Conservation (phyloP, 2,797 vertebrate species). For the Sebastolobus altivelis region DNA sequence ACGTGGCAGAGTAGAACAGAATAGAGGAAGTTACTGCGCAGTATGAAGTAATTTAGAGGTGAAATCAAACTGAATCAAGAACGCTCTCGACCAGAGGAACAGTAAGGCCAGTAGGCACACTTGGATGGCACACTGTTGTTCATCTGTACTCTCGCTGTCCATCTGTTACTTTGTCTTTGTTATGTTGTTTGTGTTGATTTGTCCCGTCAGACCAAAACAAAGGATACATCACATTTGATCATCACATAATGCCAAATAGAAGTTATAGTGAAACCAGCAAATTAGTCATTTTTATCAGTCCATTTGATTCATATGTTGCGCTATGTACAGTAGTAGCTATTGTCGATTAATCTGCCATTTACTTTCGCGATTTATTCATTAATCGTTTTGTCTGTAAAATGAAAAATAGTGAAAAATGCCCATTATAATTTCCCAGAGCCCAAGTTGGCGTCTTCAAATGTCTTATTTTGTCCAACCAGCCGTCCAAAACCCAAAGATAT, state of each 20-base stretch:
- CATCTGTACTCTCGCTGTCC: constrained; percentile 51
- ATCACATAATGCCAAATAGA: neutral
- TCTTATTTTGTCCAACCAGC: neutral
- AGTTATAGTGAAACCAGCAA: neutral
- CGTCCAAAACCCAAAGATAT: neutral
- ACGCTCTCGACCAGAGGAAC: neutral
- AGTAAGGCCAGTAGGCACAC: constrained; percentile 15
- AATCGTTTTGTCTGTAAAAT: neutral
- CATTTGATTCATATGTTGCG: neutral
- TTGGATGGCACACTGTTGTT: constrained; percentile 58
- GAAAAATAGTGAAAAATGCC: neutral
- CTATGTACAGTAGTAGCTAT: neutral
- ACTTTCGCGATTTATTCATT: neutral
- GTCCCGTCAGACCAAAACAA: constrained; percentile 42
- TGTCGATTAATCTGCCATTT: neutral
- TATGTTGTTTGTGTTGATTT: constrained; percentile 65
- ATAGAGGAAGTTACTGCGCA: constrained; percentile 1
- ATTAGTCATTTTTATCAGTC: neutral
- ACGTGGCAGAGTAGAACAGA: constrained; percentile 3
- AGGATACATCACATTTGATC: neutral
- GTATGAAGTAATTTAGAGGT: constrained; percentile 6
- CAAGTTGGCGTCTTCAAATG: neutral
- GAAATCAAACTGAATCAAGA: constrained; percentile 6
- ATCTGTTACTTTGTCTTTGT: constrained; percentile 67
- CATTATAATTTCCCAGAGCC: neutral